Evolutionary conservation across 2,888 invertebrate genomes (phyloP).

Genomic region (Drosophila anceps): DNA sequence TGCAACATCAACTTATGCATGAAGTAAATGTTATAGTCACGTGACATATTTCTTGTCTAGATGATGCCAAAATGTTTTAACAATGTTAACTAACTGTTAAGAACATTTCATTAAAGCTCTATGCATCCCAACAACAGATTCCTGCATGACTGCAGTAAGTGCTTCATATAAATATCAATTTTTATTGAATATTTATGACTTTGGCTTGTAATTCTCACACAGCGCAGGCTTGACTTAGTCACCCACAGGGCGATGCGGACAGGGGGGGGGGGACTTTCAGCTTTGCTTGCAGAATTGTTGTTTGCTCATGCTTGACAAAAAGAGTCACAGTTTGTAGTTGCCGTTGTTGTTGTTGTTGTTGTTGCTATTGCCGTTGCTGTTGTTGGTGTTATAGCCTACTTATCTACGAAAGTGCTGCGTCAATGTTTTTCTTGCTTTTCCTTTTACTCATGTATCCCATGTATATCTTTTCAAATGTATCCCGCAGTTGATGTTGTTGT

Average conservation of each 20-base stretch:
- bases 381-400: slow-evolving; percentile 46
- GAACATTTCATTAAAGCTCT: background rate
- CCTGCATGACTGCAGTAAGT: too few relatives aligned
- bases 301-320: slow-evolving; percentile 28
- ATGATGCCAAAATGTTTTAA: too few relatives aligned
- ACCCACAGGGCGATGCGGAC: background rate
- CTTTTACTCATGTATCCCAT: slow-evolving; percentile 34
- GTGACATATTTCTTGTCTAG: too few relatives aligned
- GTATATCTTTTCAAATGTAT: slow-evolving; percentile 35
- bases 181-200: background rate
- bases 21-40: too few relatives aligned
- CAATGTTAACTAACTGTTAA: background rate
- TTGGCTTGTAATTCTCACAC: slow-evolving; percentile 19
- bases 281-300: slow-evolving; percentile 11
- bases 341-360: slow-evolving; percentile 24
- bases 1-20: background rate
- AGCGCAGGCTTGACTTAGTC: background rate
- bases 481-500: slow-evolving; percentile 9
- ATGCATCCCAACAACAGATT: background rate
- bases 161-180: background rate
- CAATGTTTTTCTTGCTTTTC: slow-evolving; percentile 42
- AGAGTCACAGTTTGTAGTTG: slow-evolving; percentile 15
- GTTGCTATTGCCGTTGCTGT: slow-evolving; percentile 17
- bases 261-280: background rate
- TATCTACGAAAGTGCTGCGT: slow-evolving; percentile 46